These are phyloP conservation scores for Microtus montanus DNA, from an alignment of 2,113 vertebrate genomes.

Conservation along the genomic window DNA sequence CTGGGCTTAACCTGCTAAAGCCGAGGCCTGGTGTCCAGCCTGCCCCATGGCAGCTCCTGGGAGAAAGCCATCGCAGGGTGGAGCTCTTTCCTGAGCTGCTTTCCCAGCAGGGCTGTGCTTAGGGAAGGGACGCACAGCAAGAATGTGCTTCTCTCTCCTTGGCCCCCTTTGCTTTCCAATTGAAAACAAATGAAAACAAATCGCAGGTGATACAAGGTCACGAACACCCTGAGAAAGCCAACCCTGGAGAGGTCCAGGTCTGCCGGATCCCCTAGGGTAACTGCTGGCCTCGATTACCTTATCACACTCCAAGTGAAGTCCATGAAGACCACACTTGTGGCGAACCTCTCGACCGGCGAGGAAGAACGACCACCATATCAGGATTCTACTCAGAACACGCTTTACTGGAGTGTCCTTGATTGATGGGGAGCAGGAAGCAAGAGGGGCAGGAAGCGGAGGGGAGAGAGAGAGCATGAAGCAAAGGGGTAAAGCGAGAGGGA, in stretches of 20 bases:
- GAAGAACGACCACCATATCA: no score
- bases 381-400: no score
- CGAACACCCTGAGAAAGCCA: not conserved
- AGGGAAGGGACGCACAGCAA: accelerated
- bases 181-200: not conserved
- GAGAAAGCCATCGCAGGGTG: not conserved
- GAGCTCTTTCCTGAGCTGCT: not conserved
- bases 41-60: not conserved
- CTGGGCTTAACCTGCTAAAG: not conserved
- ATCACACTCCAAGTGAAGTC: not conserved
- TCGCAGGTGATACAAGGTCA: no score
- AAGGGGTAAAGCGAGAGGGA: no score
- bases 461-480: no score
- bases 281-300: not conserved
- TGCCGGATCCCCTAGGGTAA: accelerated
- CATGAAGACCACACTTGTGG: not conserved
- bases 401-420: no score
- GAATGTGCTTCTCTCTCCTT: not conserved
- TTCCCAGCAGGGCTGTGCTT: not conserved
- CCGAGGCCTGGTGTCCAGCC: not conserved
- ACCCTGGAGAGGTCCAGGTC: not conserved
- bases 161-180: not conserved
- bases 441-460: no score
- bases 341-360: no score
- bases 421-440: no score